phyloP scores from a whole-genome alignment of 92 coral and sea anemone genomes.

The Galaxea fascicularis region DNA sequence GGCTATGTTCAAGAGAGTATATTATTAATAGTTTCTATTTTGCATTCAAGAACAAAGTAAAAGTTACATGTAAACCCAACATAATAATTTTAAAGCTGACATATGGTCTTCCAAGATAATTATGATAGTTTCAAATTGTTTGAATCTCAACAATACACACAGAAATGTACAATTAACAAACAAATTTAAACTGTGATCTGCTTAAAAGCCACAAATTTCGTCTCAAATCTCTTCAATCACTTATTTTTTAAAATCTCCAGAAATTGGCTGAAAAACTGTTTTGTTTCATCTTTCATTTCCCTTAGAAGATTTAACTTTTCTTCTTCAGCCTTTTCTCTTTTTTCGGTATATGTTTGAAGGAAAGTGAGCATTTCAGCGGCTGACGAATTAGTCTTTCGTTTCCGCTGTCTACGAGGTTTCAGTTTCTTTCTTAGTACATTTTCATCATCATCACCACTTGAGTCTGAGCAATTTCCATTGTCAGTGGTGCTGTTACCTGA shows the following conservation, averaged over 20 bases:
- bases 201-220: too few relatives aligned
- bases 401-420: background rate
- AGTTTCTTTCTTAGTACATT: background rate
- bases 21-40: too few relatives aligned
- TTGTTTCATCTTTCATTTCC: background rate
- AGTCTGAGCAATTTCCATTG: background rate
- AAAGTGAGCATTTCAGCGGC: slow-evolving; percentile 30
- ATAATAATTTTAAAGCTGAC: too few relatives aligned
- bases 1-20: too few relatives aligned
- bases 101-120: too few relatives aligned
- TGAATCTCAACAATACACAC: too few relatives aligned
- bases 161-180: too few relatives aligned
- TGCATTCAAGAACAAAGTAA: too few relatives aligned
- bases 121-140: too few relatives aligned
- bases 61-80: too few relatives aligned
- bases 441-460: background rate
- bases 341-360: slow-evolving; percentile 19
- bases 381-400: background rate
- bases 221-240: too few relatives aligned
- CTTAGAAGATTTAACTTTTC: slow-evolving; percentile 3
- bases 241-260: slow-evolving; percentile 24
- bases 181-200: too few relatives aligned
- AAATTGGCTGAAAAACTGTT: slow-evolving; percentile 25
- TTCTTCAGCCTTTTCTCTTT: slow-evolving; percentile 26
- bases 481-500: background rate